Base-by-base conservation (phyloP, 2,888 invertebrate genomes). In the Heliconius sara region DNA sequence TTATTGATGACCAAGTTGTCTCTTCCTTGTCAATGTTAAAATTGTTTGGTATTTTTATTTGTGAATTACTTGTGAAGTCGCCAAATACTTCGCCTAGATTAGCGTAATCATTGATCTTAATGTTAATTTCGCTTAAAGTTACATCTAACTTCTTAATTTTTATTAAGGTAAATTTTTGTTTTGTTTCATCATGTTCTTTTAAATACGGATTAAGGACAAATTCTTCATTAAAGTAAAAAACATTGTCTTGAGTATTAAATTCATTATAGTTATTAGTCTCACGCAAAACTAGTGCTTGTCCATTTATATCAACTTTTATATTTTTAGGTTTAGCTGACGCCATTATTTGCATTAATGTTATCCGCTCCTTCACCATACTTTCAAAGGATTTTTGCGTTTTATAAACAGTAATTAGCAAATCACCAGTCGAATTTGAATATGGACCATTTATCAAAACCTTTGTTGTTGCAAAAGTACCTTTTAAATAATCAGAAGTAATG, bases 271-370 rank as follows among this genome's bases (percentile, higher is more conserved):
- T 88, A 76, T 88, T 83, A 30, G 86, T 91, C 87, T 88, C 88
- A 2, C 67, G 73, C 30, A 94, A 83, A 25, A 84, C 74, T n/a
- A 93, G 79, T 19, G 86, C 57, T 78, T 88, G 83, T 47, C 91
- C 91, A 80, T 93, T 91, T 16, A 92, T 83, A 12, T 89, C 86
- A 30, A 86, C 87, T 86, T 92, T 92, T 25, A 95, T 86, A n/a
- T 84, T 76, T 68, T 86, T 80, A 13, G 88, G 82, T n/a, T 87
- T 85, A 81, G 86, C 82, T 0, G 91, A 89, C 10, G 89, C 85
- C 88, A 90, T 92, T 81, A 94, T 87, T 85, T 90, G 89, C n/a
- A 95, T 81, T 71, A 92, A 12, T 43, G 93, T 94, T 9, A 84
- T 86, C 83, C 92, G 89, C 78, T 91, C 85, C 83, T 87, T 90